A percentile compares a stretch with the other conserved stretches of the same genome.
Evolutionary conservation across 2,113 vertebrate species (phyloP).

Genomic region (Perca flavescens): DNA sequence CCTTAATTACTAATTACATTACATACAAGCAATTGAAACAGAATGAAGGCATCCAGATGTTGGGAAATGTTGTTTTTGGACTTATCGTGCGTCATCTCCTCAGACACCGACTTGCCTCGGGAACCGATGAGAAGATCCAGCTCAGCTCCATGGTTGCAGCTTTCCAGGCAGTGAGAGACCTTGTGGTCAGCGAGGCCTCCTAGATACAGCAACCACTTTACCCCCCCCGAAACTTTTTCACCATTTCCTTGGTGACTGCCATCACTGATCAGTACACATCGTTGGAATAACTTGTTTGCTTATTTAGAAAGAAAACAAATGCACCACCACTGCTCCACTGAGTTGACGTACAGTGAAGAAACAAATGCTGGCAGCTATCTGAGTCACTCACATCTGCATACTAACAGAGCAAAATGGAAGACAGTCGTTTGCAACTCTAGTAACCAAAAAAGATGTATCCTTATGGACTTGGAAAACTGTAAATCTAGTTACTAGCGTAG

Average conservation of each 20-base stretch:
- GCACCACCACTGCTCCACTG: constrained; percentile 7
- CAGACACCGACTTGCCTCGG: constrained; percentile 93
- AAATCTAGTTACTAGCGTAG: background rate
- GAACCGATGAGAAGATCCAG: constrained; percentile 97
- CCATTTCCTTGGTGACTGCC: background rate
- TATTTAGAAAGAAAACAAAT: constrained; percentile 15
- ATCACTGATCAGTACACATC: background rate
- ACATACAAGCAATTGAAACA: background rate
- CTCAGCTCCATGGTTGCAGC: constrained; percentile 95
- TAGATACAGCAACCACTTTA: background rate
- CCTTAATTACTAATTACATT: background rate
- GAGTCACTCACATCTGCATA: constrained; percentile 35
- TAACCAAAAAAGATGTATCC: background rate
- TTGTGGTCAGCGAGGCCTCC: constrained; percentile 90
- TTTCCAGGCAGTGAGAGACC: constrained; percentile 94
- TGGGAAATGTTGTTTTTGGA: background rate
- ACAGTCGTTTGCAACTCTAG: background rate
- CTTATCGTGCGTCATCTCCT: background rate
- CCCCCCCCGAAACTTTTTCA: background rate
- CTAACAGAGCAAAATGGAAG: constrained; percentile 3
- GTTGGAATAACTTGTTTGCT: background rate
- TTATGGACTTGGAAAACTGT: background rate
- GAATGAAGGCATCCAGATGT: background rate
- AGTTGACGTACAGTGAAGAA: background rate
- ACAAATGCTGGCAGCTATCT: constrained; percentile 14